These are phyloP conservation scores for Anneissia japonica DNA, from an alignment of 35 echinoderm and acorn worm species.

Conservation along the genomic window DNA sequence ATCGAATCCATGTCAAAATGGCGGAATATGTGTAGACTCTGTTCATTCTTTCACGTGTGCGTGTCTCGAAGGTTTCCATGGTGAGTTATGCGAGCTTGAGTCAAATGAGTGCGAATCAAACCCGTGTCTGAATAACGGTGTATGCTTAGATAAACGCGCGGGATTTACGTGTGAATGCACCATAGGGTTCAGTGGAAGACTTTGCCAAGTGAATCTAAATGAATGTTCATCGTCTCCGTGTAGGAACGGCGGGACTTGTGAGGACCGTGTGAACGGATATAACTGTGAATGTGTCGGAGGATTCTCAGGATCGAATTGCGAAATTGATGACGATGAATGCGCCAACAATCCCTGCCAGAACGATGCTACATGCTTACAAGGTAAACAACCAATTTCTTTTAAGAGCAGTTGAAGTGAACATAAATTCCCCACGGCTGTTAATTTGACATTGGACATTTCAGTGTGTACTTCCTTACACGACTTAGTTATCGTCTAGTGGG, in stretches of 20 bases:
- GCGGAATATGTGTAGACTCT: not conserved
- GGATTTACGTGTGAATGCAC: conserved; percentile 18
- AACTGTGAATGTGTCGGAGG: conserved; percentile 32
- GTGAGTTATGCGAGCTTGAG: not conserved
- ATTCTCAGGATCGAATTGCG: conserved; percentile 31
- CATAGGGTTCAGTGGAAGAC: conserved; percentile 30
- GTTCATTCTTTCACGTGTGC: not conserved
- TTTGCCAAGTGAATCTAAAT: conserved; percentile 50
- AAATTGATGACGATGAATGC: conserved; percentile 35
- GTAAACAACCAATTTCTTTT: no score
- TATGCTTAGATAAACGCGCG: not conserved
- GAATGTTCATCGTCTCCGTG: conserved; percentile 46
- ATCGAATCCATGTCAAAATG: not conserved
- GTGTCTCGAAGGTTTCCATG: not conserved
- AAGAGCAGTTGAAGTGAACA: no score
- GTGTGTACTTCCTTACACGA: no score
- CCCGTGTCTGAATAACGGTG: not conserved
- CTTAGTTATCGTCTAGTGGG: no score
- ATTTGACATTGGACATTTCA: no score
- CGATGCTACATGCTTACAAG: conserved; percentile 27
- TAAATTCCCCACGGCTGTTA: no score
- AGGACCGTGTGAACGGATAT: conserved; percentile 26
- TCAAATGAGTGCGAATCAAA: not conserved
- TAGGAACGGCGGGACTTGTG: conserved; percentile 10
- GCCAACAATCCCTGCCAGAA: conserved; percentile 28